Evolutionary conservation across 53 echinoderm and acorn worm genomes (phyloP), one percentile per base, ranked within the genome.

Genomic region (Echinarachnius parma): DNA sequence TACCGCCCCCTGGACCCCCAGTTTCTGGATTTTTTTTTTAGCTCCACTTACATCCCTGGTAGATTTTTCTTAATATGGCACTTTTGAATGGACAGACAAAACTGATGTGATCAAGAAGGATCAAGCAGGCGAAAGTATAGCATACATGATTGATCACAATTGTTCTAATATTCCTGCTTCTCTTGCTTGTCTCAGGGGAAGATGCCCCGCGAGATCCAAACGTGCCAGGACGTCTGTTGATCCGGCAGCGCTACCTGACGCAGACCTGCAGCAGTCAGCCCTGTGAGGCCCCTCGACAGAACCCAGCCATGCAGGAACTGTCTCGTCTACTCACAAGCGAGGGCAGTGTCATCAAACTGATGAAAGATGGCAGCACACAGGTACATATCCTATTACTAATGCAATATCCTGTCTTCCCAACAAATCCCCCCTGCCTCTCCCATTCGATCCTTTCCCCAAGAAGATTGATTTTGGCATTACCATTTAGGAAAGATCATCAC

Each of bases 341-440:
- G 60, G 96, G 96, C 9, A 82, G 82, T 15, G 96, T 96, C 22
- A 85, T 96, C 48, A 96, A 96, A 63, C 53, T 91, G 24, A 87
- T 95, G 90, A 72, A 46, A n/a, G 96, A 96, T 66, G 91, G 91
- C 28, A 87, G 48, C n/a, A 85, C 91, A 48, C 84, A 91, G 96
- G 96, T 96, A 81, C 5, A n/a, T n/a, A n/a, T n/a, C n/a, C n/a
- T 10, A 10, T 2, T 26, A 26, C 4, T 22, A 9, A 19, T 61
- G 11, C 15, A 29, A 61, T 16, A 2, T 8, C 22, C 5, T 15
- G 31, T n/a, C n/a, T n/a, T n/a, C n/a, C n/a, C n/a, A n/a, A n/a
- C n/a, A n/a, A n/a, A n/a, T n/a, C n/a, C n/a, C n/a, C n/a, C n/a
- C n/a, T n/a, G n/a, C n/a, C n/a, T n/a, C n/a, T n/a, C n/a, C n/a